phyloP scores from a whole-genome alignment of 2,797 vertebrate species.

The Gymnopithys bicolor region DNA sequence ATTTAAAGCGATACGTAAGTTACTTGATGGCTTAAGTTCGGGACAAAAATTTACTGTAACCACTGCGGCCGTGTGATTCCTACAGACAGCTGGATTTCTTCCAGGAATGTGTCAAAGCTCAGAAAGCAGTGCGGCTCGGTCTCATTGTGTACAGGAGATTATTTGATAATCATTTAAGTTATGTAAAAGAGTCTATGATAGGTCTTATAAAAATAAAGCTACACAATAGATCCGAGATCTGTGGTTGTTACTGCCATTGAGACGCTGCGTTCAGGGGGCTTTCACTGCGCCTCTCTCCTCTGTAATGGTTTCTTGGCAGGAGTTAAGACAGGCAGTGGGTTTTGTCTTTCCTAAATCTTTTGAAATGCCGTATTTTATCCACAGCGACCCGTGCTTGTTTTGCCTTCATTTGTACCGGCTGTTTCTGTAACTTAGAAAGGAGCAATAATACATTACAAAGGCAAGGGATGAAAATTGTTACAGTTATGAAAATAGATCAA shows the following conservation, averaged over 20 bases:
- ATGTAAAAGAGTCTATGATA: slow-evolving; percentile 65
- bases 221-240: background rate
- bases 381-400: background rate
- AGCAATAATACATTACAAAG: background rate
- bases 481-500: slow-evolving; percentile 48
- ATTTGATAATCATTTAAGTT: slow-evolving; percentile 71
- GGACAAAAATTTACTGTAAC: background rate
- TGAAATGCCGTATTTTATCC: slow-evolving; percentile 4
- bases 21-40: background rate
- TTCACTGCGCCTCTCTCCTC: background rate
- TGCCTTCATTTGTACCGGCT: slow-evolving; percentile 1
- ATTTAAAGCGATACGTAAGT: background rate
- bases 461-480: slow-evolving; percentile 32
- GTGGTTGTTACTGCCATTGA: slow-evolving; percentile 9
- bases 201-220: slow-evolving; percentile 59
- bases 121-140: background rate
- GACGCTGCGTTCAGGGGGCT: background rate
- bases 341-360: slow-evolving; percentile 32
- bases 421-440: background rate
- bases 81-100: slow-evolving; percentile 28
- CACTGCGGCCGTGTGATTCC: background rate
- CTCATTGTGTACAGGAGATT: slow-evolving; percentile 62
- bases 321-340: slow-evolving; percentile 3
- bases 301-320: slow-evolving; percentile 54
- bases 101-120: slow-evolving; percentile 41